Conservation (phyloP, 1,140 invertebrate genomes). For the Coptotermes formosanus region DNA sequence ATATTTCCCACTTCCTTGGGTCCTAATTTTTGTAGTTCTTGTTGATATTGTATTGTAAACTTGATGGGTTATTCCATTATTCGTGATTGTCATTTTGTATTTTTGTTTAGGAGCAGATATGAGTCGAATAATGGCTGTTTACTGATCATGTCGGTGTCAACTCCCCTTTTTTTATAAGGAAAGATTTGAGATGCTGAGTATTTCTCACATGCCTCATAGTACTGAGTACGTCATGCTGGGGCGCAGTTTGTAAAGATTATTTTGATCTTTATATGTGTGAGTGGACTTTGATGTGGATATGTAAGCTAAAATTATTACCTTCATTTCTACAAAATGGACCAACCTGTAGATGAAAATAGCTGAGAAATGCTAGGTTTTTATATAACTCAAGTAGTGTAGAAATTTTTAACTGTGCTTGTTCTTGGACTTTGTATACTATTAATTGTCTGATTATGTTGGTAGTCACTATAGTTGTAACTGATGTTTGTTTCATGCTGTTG, state of each 20-base stretch:
- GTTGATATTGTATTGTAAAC: too few species aligned
- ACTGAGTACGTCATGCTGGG: neutral
- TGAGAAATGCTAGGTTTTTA: neutral
- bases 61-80: too few species aligned
- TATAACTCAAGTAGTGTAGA: neutral
- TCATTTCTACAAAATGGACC: neutral
- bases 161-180: too few species aligned
- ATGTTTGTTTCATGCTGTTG: neutral
- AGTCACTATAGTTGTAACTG: neutral
- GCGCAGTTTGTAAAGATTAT: neutral
- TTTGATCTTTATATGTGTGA: neutral
- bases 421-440: neutral
- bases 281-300: neutral
- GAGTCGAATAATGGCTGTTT: too few species aligned
- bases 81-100: too few species aligned
- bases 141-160: too few species aligned
- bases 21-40: too few species aligned
- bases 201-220: neutral
- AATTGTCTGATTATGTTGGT: neutral
- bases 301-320: neutral
- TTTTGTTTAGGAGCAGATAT: too few species aligned
- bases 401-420: neutral
- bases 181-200: neutral
- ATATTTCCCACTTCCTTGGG: too few species aligned
- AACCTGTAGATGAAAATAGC: constrained; percentile 2